These are phyloP conservation scores for Chironomus tentans DNA, from an alignment of 2,888 invertebrate genomes.

Conservation along the genomic window DNA sequence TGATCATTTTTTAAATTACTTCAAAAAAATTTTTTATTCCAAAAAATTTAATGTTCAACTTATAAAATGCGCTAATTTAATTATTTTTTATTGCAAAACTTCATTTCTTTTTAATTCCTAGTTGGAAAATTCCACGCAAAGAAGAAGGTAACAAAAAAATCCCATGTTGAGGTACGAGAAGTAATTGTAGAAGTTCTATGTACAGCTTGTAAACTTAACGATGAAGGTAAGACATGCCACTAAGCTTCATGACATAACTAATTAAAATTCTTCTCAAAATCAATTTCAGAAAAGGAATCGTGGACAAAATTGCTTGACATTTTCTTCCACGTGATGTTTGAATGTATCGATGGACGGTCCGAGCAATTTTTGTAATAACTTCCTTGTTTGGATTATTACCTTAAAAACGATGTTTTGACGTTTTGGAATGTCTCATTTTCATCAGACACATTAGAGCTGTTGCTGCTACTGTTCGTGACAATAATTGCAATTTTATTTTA, in stretches of 20 bases:
- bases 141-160: conserved; percentile 36
- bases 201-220: conserved; percentile 37
- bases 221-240: conserved; percentile 28
- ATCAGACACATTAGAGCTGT: not conserved
- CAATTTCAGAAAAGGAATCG: conserved; percentile 3
- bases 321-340: conserved; percentile 17
- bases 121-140: conserved; percentile 36
- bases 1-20: too few species aligned
- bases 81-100: too few species aligned
- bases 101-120: not conserved
- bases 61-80: too few species aligned
- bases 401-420: not conserved
- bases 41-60: too few species aligned
- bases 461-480: conserved; percentile 11
- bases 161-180: conserved; percentile 37
- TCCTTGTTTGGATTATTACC: not conserved
- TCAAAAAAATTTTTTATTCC: too few species aligned
- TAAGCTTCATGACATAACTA: not conserved
- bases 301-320: conserved; percentile 18
- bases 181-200: conserved; percentile 37
- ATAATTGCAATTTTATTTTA: not conserved
- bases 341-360: conserved; percentile 14
- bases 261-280: not conserved
- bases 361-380: conserved; percentile 16
- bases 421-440: not conserved